Base-by-base conservation (phyloP, 2,113 vertebrate genomes). In the Oceanites oceanicus region DNA sequence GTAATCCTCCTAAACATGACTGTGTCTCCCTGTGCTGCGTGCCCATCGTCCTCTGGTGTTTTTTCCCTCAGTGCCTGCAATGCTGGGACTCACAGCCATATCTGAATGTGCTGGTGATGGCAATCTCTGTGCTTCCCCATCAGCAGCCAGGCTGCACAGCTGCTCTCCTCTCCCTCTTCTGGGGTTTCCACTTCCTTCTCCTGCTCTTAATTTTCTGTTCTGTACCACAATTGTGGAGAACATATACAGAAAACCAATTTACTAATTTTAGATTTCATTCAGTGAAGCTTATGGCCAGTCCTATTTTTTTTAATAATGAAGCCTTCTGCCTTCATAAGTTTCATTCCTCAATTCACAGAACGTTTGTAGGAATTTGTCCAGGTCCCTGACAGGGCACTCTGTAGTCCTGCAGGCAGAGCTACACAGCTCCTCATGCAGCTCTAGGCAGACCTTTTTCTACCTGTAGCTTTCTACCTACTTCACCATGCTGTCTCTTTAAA, bases 1-100 rank as follows among this genome's bases (percentile, higher is more conserved):
- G 12, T 50, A 62, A 68, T 44, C 26, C 22, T 68, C 25, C 23
- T 16, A 22, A 45, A 40, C 13, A 3, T 3, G 19, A 15, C 47
- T 30, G 15, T 15, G 7, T 62, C 49, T 58, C 38, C 34, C 36
- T 56, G 13, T 29, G 79, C 49, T 14, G 7, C 2, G 9, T 65
- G 70, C 38, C 44, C 18, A 5, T 10, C 0, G 0, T 52, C n/a
- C 14, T n/a, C 32, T 1, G 1, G 8, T 53, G 19, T 6, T 70
- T 66, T 58, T 52, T 42, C 8, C 23, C 68, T 47, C 4, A 1
- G 50, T 16, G 36, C 36, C 50, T 4, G 0, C 11, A 25, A 10
- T 7, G 58, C 32, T 7, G 13, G 34, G 30, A 15, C n/a, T 65
- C 7, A 3, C 23, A 38, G 52, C 52, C 18, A 1, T 0, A 4